Conservation (phyloP, 2,113 vertebrate species). For the Setophaga kirtlandii region DNA sequence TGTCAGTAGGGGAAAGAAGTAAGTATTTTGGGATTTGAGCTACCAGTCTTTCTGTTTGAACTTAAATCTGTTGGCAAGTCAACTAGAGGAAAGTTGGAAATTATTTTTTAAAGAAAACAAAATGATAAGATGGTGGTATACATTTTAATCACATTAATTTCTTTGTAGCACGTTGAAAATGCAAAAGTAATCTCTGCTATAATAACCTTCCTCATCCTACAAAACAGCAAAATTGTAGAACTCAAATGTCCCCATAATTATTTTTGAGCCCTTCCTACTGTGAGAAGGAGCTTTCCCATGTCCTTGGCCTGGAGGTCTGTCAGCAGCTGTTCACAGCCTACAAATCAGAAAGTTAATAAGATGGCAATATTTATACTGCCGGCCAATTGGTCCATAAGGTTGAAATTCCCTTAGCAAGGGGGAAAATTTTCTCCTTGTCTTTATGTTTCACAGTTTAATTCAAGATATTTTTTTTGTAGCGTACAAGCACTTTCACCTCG, state of each 20-base stretch:
- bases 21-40: background rate
- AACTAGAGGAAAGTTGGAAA: background rate
- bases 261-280: background rate
- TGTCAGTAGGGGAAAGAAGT: background rate
- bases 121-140: background rate
- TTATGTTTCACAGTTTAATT: background rate
- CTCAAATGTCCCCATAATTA: background rate
- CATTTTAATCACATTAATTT: background rate
- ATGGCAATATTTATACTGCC: background rate
- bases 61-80: background rate
- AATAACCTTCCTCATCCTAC: background rate
- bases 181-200: background rate
- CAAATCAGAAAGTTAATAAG: conserved; percentile 1
- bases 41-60: background rate
- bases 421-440: background rate
- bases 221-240: background rate
- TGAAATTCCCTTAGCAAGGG: background rate
- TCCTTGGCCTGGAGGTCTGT: background rate
- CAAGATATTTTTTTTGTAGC: background rate
- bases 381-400: background rate
- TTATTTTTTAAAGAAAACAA: background rate
- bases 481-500: background rate
- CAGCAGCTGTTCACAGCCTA: background rate
- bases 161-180: background rate
- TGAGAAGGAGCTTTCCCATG: background rate